These are phyloP conservation scores for Apocrypta bakeri DNA, from an alignment of 1,140 invertebrate genomes.

Conservation along the genomic window DNA sequence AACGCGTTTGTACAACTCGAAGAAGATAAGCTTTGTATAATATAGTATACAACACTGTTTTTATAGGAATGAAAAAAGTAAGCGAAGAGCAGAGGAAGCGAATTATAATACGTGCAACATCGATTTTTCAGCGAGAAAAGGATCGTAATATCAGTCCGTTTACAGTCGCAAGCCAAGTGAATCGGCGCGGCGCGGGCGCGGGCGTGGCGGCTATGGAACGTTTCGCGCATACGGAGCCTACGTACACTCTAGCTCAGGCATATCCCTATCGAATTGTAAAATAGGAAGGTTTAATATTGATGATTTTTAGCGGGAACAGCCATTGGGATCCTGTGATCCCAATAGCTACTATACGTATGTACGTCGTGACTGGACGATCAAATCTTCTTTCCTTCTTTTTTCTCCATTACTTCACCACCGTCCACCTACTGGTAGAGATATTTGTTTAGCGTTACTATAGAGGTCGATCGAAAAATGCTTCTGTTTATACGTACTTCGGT, in stretches of 20 bases:
- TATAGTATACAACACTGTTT: too few species aligned
- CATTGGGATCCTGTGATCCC: too few species aligned
- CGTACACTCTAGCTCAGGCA: neutral
- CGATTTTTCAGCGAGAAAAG: constrained; percentile 1
- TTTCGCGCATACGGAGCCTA: neutral
- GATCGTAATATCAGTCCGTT: neutral
- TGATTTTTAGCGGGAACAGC: neutral
- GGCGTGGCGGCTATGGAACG: constrained; percentile 13
- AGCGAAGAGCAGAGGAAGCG: neutral
- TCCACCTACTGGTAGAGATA: too few species aligned
- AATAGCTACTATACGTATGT: too few species aligned
- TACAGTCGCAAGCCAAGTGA: constrained; percentile 10
- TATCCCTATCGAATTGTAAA: neutral
- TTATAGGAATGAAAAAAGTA: neutral
- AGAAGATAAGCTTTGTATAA: too few species aligned
- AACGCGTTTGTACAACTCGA: too few species aligned
- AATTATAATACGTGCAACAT: neutral
- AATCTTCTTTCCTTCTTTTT: too few species aligned
- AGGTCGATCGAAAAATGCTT: too few species aligned
- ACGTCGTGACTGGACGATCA: too few species aligned
- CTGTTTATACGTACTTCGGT: too few species aligned
- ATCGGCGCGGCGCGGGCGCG: constrained; percentile 37
- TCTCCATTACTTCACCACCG: too few species aligned
- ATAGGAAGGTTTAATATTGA: neutral
- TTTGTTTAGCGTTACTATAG: too few species aligned